phyloP scores from a whole-genome alignment of 2,113 vertebrate species.

The Carlito syrichta region DNA sequence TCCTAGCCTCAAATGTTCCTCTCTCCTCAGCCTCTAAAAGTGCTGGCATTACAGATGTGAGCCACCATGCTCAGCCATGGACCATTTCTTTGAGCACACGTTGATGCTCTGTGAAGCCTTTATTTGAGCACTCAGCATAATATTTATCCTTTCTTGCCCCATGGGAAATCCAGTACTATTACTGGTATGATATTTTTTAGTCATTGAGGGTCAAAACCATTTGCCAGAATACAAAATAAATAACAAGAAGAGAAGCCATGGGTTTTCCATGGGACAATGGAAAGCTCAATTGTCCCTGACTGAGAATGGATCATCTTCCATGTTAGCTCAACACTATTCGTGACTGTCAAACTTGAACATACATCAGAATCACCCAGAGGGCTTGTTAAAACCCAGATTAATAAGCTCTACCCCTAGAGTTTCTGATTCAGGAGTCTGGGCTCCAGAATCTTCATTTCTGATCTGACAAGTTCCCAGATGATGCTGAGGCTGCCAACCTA shows the following conservation, averaged over 20 bases:
- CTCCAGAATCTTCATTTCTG: neutral
- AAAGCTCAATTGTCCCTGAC: neutral
- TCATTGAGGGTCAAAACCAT: neutral
- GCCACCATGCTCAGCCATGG: too few relatives aligned
- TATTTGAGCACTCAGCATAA: neutral
- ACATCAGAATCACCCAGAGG: neutral
- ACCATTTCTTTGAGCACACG: neutral
- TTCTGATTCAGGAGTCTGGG: neutral
- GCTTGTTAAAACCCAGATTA: neutral
- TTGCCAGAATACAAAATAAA: conserved; percentile 4
- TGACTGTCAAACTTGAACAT: neutral
- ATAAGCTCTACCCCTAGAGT: neutral
- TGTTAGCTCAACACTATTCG: neutral
- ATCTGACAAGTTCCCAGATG: neutral
- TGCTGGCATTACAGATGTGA: too few relatives aligned
- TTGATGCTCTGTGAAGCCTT: neutral
- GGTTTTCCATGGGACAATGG: neutral
- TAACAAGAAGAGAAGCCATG: neutral
- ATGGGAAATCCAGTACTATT: neutral
- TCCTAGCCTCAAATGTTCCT: too few relatives aligned
- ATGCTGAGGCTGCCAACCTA: neutral
- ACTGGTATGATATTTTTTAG: neutral
- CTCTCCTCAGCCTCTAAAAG: too few relatives aligned
- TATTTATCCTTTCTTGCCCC: neutral
- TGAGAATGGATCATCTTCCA: neutral